Base-by-base conservation (phyloP, 2,797 vertebrate species). In the Myotis vivesi region DNA sequence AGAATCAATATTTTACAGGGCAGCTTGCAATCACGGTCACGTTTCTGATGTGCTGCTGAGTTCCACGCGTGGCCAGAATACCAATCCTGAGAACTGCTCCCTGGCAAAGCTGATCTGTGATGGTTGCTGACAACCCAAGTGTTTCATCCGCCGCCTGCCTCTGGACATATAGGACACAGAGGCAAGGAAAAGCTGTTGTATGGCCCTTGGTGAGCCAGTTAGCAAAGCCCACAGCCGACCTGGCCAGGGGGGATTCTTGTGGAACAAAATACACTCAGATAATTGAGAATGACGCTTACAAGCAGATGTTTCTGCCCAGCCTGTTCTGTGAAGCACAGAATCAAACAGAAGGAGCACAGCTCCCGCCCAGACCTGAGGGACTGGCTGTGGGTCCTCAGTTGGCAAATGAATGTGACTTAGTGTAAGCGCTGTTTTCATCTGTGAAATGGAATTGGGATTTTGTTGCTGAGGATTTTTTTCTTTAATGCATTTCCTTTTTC, bases 1-100 rank as follows among this genome's bases (percentile, higher is more conserved):
- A 68, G 86, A 87, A 91, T 88, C 89, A 97, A 89, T 94, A 89
- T 75, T 94, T 97, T 55, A 87, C 66, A 17, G 53, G 88, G 76
- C 22, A 0, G 0, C 83, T 84, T 77, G 49, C 51, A 6, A 25
- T 92, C 86, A 13, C 22, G 7, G 16, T 36, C 89, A 79, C 3
- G 7, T 23, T 68, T 87, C 85, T 51, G 44, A 59, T 59, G 53
- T 25, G 22, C 64, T 2, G 49, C 55, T 68, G 55, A 75, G 16
- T 30, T 80, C 49, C 51, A 28, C n/a, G 22, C 22, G 6, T 53
- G 89, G 79, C 80, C 11, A 25, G 96, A 93, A 84, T 84, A 49
- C 38, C 53, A 82, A 94, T 86, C 57, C 38, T 0, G 33, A 36
- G 51, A 44, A 22, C 5, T n/a, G 12, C 51, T 92, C 36, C 38